Evolutionary conservation across 2,113 vertebrate species (phyloP), one percentile per base, ranked within the genome.

Genomic region (Myiagra hebetior): DNA sequence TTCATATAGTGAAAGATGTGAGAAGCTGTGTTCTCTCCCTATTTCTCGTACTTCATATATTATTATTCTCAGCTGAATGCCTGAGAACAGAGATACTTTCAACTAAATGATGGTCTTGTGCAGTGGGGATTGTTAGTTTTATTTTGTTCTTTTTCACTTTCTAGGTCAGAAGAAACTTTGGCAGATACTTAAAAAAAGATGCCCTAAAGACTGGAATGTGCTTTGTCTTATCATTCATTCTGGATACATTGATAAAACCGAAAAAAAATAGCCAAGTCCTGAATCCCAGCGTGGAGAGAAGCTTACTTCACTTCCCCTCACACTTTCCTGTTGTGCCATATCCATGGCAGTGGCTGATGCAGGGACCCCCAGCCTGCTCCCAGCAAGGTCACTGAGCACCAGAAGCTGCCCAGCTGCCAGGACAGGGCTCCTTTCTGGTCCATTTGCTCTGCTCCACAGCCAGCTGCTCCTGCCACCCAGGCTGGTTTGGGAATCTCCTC

Each of bases 101-200:
- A 94, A 63, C 11, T 15, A 42, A 6, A 81, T 6, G 0, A 77
- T 6, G 5, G 33, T 42, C 42, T 57, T 88, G 70, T 88, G 67
- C 78, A 76, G 65, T 87, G 55, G 81, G 57, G 53, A 74, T 82
- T 92, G 73, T 92, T 94, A 90, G 63, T 11, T 52, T 21, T 77
- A 7, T 83, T 88, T 90, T 65, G 62, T 68, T 85, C 46, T 84
- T 91, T 91, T 83, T 57, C 21, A 26, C 72, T 91, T 88, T 92
- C 68, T 93, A 81, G 86, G 75, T 80, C 91, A 93, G 50, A 91
- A 92, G 35, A 93, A 92, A 89, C 39, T 86, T 59, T 83, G 63
- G 46, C n/a, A 90, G 33, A 76, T n/a, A 9, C 63, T 84, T 89
- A 49, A 69, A 90, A 94, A 80, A 65, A 59, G 10, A 81, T 78